Evolutionary conservation across 2,797 vertebrate species (phyloP), one percentile per base, ranked within the genome.

Genomic region (Heliangelus exortis): DNA sequence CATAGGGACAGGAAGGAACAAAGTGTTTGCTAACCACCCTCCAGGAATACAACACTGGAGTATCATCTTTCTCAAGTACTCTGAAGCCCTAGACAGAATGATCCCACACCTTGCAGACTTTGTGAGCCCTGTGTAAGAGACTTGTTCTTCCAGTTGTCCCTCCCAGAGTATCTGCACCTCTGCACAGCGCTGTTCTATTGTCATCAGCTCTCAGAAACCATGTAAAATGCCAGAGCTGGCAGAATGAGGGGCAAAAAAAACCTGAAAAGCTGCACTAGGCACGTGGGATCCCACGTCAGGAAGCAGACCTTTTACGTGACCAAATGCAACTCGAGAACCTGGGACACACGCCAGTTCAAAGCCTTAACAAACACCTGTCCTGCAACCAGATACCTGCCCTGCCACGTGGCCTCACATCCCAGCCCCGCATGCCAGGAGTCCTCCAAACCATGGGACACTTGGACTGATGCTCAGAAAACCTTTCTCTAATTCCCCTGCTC

Each of bases 1-100:
- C 9, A 17, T 31, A 47, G 15, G 54, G n/a, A 26, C 0, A 5
- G 55, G 43, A 58, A 86, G 16, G 50, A 68, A 69, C 0, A 0
- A 79, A 31, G 28, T 26, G 10, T 59, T 84, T 76, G 55, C 72
- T 74, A 1, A 84, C 55, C 26, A 69, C 7, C 10, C 16, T 65
- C 26, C 29, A 62, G 62, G 57, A 76, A 50, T 21, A 41, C 34
- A 41, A 6, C 10, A 16, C 41, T 22, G 33, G 34, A 72, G 7
- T 1, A 5, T 47, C 39, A 41, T 33, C 12, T 76, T 85, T 50
- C 66, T 61, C 39, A 34, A 33, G 26, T 51, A 41, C 43, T 66
- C 71, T 2, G 57, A 43, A 83, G 51, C 51, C 51, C 65, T 23
- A 47, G 19, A 47, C 39, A 74, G 65, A 48, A 87, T 34, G 29